Percentiles rank a stretch among this genome's conserved stretches.
Conservation (phyloP, 2,888 invertebrate species). For the Entomobrya multifasciata region DNA sequence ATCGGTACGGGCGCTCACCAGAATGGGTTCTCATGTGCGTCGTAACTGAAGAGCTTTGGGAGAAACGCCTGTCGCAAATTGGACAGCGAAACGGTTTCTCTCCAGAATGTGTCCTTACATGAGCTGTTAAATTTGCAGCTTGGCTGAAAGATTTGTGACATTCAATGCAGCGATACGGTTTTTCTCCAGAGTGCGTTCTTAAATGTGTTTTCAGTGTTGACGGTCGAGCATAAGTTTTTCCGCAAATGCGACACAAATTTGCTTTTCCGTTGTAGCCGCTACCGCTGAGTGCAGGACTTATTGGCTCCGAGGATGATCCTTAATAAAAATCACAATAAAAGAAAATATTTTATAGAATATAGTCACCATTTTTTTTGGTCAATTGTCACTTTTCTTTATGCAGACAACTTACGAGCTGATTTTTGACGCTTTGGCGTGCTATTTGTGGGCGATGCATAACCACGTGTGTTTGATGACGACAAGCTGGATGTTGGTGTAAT, state of each 20-base stretch:
- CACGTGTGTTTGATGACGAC: constrained; percentile 68
- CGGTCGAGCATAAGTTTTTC: constrained; percentile 97
- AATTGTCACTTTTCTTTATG: too few relatives aligned
- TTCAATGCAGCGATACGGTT: constrained; percentile 94
- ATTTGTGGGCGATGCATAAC: constrained; percentile 64
- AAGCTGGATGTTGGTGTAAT: constrained; percentile 66
- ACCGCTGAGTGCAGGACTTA: constrained; percentile 76
- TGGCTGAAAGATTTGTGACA: constrained; percentile 99
- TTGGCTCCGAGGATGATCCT: constrained; percentile 78
- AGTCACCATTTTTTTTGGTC: too few relatives aligned
- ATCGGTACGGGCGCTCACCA: constrained; percentile 96
- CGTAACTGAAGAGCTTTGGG: constrained; percentile 95
- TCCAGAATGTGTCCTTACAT: constrained; percentile 96
- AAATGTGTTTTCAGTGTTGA: constrained; percentile 98
- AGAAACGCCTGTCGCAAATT: constrained; percentile 97
- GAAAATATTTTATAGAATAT: background rate
- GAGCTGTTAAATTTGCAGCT: constrained; percentile 98
- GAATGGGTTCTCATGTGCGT: constrained; percentile 99
- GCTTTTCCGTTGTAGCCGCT: constrained; percentile 82
- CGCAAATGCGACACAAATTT: constrained; percentile 96
- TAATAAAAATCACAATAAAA: constrained; percentile 32
- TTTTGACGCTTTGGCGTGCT: constrained; percentile 73
- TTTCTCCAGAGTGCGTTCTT: constrained; percentile 97
- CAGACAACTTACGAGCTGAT: constrained; percentile 66
- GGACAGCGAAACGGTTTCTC: constrained; percentile 99